phyloP scores from a whole-genome alignment of 2,797 vertebrate species.

The Sitta carolinensis region DNA sequence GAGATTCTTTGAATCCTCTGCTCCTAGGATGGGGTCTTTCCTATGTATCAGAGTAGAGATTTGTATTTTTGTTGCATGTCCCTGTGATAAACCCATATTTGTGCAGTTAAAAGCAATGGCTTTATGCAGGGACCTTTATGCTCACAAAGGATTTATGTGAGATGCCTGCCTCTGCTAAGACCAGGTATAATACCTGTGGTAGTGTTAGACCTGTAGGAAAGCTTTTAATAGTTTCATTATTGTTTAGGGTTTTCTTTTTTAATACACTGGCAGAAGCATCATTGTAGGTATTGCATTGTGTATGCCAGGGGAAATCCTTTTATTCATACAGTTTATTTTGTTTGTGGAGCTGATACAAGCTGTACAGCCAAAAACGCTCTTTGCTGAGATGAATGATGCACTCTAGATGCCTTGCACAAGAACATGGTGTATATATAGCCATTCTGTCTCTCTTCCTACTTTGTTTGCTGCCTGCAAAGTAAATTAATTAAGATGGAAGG shows the following conservation, averaged over 20 bases:
- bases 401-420: background rate
- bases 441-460: background rate
- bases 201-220: background rate
- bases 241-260: rapidly evolving
- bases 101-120: background rate
- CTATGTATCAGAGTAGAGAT: background rate
- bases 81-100: background rate
- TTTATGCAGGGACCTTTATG: background rate
- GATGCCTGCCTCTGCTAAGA: background rate
- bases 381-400: background rate
- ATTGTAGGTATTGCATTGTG: background rate
- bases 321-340: background rate
- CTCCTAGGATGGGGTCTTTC: background rate
- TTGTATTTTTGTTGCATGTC: background rate
- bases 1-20: background rate
- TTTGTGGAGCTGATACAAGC: background rate
- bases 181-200: background rate
- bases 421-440: background rate
- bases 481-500: background rate
- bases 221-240: background rate
- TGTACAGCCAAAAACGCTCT: background rate
- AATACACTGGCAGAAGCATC: background rate
- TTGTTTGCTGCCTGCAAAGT: background rate
- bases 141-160: background rate
- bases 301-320: background rate